A percentile compares a stretch with the other conserved stretches of the same genome.
These are phyloP conservation scores for Andrena cerasifolii DNA, from an alignment of 1,140 invertebrate genomes.

Conservation along the genomic window DNA sequence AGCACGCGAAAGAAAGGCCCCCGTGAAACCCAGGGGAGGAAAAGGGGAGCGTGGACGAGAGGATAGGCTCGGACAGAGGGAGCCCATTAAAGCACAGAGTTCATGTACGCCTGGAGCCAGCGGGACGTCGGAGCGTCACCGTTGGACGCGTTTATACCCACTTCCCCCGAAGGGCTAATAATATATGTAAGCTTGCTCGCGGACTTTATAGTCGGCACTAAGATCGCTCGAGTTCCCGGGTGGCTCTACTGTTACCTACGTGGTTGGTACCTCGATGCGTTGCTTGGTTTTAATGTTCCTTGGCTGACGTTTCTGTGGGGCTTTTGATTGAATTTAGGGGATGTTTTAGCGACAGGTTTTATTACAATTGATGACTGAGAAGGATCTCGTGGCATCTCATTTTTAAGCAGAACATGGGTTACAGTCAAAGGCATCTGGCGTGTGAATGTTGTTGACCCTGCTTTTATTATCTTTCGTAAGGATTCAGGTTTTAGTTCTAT, in stretches of 20 bases:
- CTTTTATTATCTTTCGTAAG: too few species aligned
- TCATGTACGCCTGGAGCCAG: conserved; percentile 57
- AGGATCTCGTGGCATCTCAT: too few species aligned
- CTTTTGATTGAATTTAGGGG: too few species aligned
- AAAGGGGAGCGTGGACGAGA: background rate
- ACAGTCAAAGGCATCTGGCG: too few species aligned
- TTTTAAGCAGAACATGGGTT: too few species aligned
- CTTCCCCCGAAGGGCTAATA: conserved; percentile 52
- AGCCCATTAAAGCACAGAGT: conserved; percentile 66
- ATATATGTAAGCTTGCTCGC: conserved; percentile 49
- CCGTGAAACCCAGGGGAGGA: background rate
- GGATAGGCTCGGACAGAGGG: conserved; percentile 15
- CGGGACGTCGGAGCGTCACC: conserved; percentile 61
- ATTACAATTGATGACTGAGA: too few species aligned
- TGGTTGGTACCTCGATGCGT: too few species aligned
- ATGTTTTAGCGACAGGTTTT: too few species aligned
- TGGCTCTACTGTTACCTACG: too few species aligned
- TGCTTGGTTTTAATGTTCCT: background rate
- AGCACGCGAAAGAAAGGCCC: background rate
- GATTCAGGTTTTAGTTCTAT: too few species aligned
- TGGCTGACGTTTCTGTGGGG: background rate
- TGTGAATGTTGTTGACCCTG: too few species aligned
- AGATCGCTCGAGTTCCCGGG: conserved; percentile 6
- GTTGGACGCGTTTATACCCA: conserved; percentile 52
- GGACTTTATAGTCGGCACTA: conserved; percentile 54